These are phyloP conservation scores for Vanacampus margaritifer DNA, from an alignment of 2,113 vertebrate species.

Conservation along the genomic window DNA sequence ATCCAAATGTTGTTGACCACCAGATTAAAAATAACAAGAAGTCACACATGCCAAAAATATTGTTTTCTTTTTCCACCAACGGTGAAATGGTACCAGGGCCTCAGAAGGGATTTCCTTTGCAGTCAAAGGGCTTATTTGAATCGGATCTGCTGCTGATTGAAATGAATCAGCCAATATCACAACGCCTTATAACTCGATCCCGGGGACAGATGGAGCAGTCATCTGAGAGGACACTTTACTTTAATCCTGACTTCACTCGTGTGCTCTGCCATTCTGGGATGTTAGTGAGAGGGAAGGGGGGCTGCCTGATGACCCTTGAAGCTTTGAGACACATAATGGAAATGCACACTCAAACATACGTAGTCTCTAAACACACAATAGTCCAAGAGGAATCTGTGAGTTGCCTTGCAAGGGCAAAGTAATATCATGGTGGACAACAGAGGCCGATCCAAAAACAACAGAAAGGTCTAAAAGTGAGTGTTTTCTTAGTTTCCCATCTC, in stretches of 20 bases:
- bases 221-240: slow-evolving; percentile 67
- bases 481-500: slow-evolving; percentile 61
- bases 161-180: slow-evolving; percentile 66
- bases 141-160: slow-evolving; percentile 72
- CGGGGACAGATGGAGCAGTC: slow-evolving; percentile 68
- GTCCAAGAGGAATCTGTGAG: slow-evolving; percentile 24
- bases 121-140: slow-evolving; percentile 64
- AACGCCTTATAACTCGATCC: slow-evolving; percentile 70
- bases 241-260: slow-evolving; percentile 69
- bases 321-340: slow-evolving; percentile 10
- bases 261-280: slow-evolving; percentile 60
- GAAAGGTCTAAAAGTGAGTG: slow-evolving; percentile 55
- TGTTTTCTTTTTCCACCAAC: slow-evolving; percentile 37
- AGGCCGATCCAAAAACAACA: slow-evolving; percentile 49
- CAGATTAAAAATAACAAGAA: slow-evolving; percentile 27
- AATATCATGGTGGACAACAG: slow-evolving; percentile 63
- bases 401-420: slow-evolving; percentile 10
- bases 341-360: slow-evolving; percentile 11
- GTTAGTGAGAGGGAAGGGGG: slow-evolving; percentile 29
- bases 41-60: slow-evolving; percentile 14
- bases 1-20: slow-evolving; percentile 10
- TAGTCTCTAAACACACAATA: slow-evolving; percentile 8
- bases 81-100: slow-evolving; percentile 45
- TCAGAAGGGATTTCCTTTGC: slow-evolving; percentile 54
- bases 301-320: slow-evolving; percentile 46